Percentiles rank a stretch among this genome's conserved stretches.
phyloP scores from a whole-genome alignment of 2,113 vertebrate species.

The Sinocyclocheilus grahami region DNA sequence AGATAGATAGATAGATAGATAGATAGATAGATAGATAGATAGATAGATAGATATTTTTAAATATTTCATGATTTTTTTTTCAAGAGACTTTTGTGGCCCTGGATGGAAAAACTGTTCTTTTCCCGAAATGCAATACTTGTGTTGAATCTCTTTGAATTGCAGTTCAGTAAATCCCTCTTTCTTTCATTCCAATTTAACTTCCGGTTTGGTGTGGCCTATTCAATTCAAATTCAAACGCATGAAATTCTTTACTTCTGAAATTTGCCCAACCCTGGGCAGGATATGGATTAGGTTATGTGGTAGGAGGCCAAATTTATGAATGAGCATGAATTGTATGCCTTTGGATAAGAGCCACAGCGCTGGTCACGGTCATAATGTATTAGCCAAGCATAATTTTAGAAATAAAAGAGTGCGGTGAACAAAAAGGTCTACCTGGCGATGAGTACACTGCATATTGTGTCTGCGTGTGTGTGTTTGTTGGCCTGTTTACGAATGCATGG shows the following conservation, averaged over 20 bases:
- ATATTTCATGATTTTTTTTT: too few species aligned
- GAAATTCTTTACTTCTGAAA: not conserved
- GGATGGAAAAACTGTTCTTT: too few species aligned
- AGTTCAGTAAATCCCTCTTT: not conserved
- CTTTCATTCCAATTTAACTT: not conserved
- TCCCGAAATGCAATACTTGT: not conserved
- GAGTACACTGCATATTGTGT: not conserved
- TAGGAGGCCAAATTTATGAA: conserved; percentile 30
- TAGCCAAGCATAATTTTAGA: conserved; percentile 23
- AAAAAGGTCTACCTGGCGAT: not conserved
- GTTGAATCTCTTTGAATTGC: not conserved
- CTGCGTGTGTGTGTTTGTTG: conserved; percentile 8
- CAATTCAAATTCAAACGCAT: not conserved
- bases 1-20: too few species aligned
- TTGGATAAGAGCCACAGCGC: not conserved
- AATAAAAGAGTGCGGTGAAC: not conserved
- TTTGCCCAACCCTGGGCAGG: not conserved
- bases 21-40: too few species aligned
- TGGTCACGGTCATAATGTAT: conserved; percentile 26
- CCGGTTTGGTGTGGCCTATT: not conserved
- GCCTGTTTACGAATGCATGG: conserved; percentile 49
- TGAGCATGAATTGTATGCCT: conserved; percentile 8
- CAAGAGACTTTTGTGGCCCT: too few species aligned
- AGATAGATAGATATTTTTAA: too few species aligned
- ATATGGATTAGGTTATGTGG: conserved; percentile 18